These are phyloP conservation scores for Anorthoa munda DNA, from an alignment of 2,888 invertebrate genomes.

Conservation along the genomic window DNA sequence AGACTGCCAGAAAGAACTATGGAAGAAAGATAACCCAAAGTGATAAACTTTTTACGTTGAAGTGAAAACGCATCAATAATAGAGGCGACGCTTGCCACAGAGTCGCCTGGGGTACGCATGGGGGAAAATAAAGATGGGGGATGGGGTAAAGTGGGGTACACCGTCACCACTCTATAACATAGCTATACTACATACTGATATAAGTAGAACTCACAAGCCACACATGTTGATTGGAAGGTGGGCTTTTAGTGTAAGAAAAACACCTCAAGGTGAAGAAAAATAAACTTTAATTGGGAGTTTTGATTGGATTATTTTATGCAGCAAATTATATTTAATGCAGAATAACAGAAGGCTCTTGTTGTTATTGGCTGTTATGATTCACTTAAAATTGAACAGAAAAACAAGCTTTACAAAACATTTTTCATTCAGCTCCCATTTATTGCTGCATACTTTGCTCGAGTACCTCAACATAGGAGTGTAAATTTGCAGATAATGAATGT, in stretches of 20 bases:
- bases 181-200: neutral
- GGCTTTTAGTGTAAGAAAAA: neutral
- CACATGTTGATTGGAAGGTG: neutral
- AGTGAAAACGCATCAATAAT: constrained; percentile 58
- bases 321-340: too few relatives aligned
- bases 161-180: constrained; percentile 3
- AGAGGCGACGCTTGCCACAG: constrained; percentile 29
- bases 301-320: neutral
- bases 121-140: neutral
- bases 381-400: too few relatives aligned
- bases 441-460: too few relatives aligned
- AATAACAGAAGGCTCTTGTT: neutral
- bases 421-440: neutral
- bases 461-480: too few relatives aligned
- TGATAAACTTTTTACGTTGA: constrained; percentile 52
- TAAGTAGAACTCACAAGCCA: constrained; percentile 3
- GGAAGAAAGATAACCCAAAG: constrained; percentile 25
- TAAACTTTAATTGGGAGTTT: constrained; percentile 11
- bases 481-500: neutral
- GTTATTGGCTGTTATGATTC: neutral
- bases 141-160: constrained; percentile 1
- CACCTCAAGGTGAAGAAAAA: neutral
- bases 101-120: constrained; percentile 16
- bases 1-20: constrained; percentile 36
- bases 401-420: constrained; percentile 1